phyloP scores from a whole-genome alignment of 2,888 invertebrate genomes.

The Cancer borealis region DNA sequence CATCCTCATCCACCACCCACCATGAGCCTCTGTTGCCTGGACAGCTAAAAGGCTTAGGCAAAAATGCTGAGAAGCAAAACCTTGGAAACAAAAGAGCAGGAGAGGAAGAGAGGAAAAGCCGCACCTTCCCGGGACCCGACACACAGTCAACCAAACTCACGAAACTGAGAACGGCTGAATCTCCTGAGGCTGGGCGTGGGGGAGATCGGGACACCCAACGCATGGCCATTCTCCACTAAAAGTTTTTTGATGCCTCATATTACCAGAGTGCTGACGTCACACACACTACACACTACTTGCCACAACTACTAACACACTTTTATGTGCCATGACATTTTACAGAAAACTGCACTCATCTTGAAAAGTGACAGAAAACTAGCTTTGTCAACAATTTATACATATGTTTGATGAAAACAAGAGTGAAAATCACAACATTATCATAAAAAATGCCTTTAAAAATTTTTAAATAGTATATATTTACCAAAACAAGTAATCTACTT shows the following conservation, averaged over 20 bases:
- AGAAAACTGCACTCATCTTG: not conserved
- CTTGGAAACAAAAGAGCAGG: slow-evolving; percentile 33
- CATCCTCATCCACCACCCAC: slow-evolving; percentile 25
- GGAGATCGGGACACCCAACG: slow-evolving; percentile 36
- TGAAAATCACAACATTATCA: not conserved
- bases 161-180: slow-evolving; percentile 62
- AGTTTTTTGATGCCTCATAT: slow-evolving; percentile 48
- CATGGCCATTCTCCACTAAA: slow-evolving; percentile 72
- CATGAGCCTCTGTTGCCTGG: not conserved
- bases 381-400: not conserved
- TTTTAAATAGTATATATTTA: not conserved
- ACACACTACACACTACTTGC: slow-evolving; percentile 9
- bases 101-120: slow-evolving; percentile 30
- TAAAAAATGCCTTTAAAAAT: not conserved
- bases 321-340: not conserved
- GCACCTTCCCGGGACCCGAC: slow-evolving; percentile 48
- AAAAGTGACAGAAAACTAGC: not conserved
- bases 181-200: slow-evolving; percentile 39
- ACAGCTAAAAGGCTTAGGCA: slow-evolving; percentile 30
- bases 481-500: not conserved
- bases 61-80: slow-evolving; percentile 28
- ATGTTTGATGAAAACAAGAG: not conserved
- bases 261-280: not conserved
- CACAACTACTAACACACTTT: not conserved
- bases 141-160: slow-evolving; percentile 64